Conservation (phyloP, 2,797 vertebrate species). For the Acipenser oxyrinchus region DNA sequence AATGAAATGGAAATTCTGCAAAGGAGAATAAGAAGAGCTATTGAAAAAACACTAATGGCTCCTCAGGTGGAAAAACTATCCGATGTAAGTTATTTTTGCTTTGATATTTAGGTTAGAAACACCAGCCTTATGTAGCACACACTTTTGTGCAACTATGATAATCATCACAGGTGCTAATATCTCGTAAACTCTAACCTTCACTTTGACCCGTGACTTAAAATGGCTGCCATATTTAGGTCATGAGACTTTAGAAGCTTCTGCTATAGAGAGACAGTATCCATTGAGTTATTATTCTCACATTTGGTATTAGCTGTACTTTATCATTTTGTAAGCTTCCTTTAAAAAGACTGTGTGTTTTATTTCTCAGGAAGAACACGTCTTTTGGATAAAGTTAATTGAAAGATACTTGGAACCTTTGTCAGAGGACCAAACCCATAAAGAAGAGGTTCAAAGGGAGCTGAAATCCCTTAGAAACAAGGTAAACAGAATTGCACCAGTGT, state of each 20-base stretch:
- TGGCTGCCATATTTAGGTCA: no score
- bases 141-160: no score
- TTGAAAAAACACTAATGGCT: constrained; percentile 62
- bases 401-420: constrained; percentile 54
- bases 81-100: constrained; percentile 39
- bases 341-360: constrained; percentile 6
- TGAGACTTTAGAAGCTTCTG: no score
- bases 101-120: no score
- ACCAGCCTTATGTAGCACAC: no score
- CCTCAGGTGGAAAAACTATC: constrained; percentile 50
- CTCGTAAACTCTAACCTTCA: no score
- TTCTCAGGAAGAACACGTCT: constrained; percentile 53
- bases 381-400: constrained; percentile 63
- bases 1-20: constrained; percentile 41
- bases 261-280: no score
- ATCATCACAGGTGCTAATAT: no score
- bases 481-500: background rate
- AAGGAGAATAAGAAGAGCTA: constrained; percentile 46
- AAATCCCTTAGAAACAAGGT: constrained; percentile 70
- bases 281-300: no score
- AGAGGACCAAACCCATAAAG: constrained; percentile 40
- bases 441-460: constrained; percentile 49
- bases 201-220: no score
- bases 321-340: no score
- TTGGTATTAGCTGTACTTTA: no score